Evolutionary conservation across 2,797 vertebrate genomes (phyloP).

Genomic region (Hypotaenidia philippensis): DNA sequence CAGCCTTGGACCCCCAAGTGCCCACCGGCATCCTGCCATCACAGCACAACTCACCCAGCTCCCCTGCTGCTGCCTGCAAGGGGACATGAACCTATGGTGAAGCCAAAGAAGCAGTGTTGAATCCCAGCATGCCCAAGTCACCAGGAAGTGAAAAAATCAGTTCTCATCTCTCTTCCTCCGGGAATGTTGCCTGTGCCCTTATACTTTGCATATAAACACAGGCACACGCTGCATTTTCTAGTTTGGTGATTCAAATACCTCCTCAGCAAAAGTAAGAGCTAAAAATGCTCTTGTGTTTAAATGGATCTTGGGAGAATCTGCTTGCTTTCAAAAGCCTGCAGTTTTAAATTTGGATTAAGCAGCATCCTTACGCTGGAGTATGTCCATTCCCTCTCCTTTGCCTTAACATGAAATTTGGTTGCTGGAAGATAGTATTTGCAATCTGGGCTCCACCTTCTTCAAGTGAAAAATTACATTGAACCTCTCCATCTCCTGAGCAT

Average conservation of each 20-base stretch:
- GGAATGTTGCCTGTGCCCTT: background rate
- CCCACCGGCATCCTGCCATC: background rate
- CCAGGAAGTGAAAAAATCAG: background rate
- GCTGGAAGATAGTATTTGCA: background rate
- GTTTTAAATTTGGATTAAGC: background rate
- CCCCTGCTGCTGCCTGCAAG: background rate
- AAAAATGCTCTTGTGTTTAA: background rate
- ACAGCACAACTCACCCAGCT: accelerated
- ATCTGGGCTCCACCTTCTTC: background rate
- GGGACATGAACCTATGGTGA: background rate
- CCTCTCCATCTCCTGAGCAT: background rate
- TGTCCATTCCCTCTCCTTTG: background rate
- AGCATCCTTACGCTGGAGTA: accelerated
- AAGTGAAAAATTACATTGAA: background rate
- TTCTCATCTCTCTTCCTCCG: background rate
- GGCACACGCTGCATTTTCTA: background rate
- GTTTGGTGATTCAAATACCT: background rate
- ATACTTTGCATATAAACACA: background rate
- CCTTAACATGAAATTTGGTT: background rate
- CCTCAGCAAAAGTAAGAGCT: background rate
- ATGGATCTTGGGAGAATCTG: background rate
- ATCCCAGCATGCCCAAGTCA: background rate
- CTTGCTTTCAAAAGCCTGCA: background rate
- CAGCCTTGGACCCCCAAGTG: background rate
- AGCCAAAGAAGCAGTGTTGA: background rate